Base-by-base conservation (phyloP, 2,888 invertebrate genomes). In the Exephanes ischioxanthus region DNA sequence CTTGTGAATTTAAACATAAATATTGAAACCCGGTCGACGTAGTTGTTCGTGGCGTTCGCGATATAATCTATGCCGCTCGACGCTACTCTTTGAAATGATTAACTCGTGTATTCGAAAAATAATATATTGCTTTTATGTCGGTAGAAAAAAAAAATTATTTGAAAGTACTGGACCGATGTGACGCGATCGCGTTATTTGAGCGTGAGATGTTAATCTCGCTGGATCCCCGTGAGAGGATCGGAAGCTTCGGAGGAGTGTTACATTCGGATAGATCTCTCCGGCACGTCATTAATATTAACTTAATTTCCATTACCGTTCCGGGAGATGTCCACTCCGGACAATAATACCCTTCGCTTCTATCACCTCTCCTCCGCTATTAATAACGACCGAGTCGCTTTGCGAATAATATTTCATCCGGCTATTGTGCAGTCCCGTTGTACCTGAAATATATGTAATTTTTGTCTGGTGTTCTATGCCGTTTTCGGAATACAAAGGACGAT, bases 181-280 rank as follows among this genome's bases (percentile, higher is more conserved):
- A 61, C 61, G 61, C 61, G 61, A 61, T 61, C 30, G 61, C 33
- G 61, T 61, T 61, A 16, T 61, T 61, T 33, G 5, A 16, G 61
- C 16, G 33, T 33, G 63, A 30, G 63, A 63, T 63, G 63, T 63
- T 63, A 33, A 63, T 30, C 63, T 63, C 63, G 63, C 33, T 63
- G 30, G n/a, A 63, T 63, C 63, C 16, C n/a, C 26, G 63, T 30
- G 33, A 33, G 63, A 63, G 33, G 6, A n/a, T 33, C 63, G 33
- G n/a, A 63, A 63, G 63, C 63, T 63, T 30, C 63, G 63, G 16
- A 63, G 30, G 63, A 63, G 33, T 63, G 16, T 26, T 16, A 63
- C 63, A 33, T 63, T 63, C 63, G 5, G 33, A 63, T 30, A 30
- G 33, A 63, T 63, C 33, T 63, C 30, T 33, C 30, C 61, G 55